Conservation (phyloP, 1,140 invertebrate species). For the Apis florea region DNA sequence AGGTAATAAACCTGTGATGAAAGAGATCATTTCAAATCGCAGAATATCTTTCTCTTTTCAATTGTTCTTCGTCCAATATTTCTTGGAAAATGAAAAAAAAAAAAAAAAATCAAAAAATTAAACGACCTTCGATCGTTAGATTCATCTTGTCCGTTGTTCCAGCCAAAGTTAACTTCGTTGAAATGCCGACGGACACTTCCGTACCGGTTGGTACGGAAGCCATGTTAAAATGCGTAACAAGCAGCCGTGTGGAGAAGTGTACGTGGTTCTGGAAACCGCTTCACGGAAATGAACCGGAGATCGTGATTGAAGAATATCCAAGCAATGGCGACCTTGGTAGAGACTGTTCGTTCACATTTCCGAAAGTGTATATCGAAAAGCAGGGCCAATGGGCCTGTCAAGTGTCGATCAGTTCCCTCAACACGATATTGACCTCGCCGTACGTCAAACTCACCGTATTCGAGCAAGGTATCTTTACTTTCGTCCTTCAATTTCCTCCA, state of each 20-base stretch:
- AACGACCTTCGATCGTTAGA: background rate
- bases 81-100: background rate
- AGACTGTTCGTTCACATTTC: conserved; percentile 74
- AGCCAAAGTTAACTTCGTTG: conserved; percentile 75
- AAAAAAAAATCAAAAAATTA: background rate
- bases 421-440: conserved; percentile 66
- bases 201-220: conserved; percentile 69
- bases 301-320: conserved; percentile 71
- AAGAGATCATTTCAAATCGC: background rate
- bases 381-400: conserved; percentile 77
- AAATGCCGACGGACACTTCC: conserved; percentile 71
- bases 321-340: conserved; percentile 74
- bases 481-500: background rate
- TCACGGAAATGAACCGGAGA: conserved; percentile 62
- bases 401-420: conserved; percentile 68
- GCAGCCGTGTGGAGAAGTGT: conserved; percentile 75
- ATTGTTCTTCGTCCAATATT: background rate
- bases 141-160: conserved; percentile 35
- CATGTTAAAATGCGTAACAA: conserved; percentile 73
- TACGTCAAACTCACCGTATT: conserved; percentile 72
- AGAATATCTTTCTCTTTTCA: background rate
- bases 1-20: conserved; percentile 50
- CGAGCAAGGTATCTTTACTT: conserved; percentile 70
- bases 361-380: conserved; percentile 67
- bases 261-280: conserved; percentile 75